Percentiles rank a stretch among this genome's conserved stretches.
phyloP scores from a whole-genome alignment of 2,888 invertebrate genomes.

The Orchestes rusci region DNA sequence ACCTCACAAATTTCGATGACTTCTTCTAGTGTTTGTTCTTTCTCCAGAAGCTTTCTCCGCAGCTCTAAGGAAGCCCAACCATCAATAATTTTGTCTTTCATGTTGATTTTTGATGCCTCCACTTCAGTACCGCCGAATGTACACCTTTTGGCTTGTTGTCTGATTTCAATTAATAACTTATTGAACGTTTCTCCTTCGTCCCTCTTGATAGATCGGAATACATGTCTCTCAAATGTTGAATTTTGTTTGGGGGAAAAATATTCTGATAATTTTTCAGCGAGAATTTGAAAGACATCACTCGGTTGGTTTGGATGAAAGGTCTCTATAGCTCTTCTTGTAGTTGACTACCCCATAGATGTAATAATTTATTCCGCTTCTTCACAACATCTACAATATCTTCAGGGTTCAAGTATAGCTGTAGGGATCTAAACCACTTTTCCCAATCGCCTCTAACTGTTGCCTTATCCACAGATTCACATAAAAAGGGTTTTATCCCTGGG shows the following conservation, averaged over 20 bases:
- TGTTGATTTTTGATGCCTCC: constrained; percentile 26
- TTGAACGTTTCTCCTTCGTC: constrained; percentile 32
- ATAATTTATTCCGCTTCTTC: constrained; percentile 29
- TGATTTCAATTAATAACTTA: too few relatives aligned
- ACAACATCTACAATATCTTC: constrained; percentile 27
- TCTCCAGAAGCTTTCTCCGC: too few relatives aligned
- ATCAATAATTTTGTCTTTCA: too few relatives aligned
- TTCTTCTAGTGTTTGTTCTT: constrained; percentile 27
- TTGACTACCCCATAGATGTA: constrained; percentile 30
- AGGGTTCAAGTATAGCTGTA: constrained; percentile 28
- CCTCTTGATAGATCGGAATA: constrained; percentile 32
- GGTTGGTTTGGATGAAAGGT: constrained; percentile 14
- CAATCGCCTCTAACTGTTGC: constrained; percentile 26
- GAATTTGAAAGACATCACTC: constrained; percentile 28
- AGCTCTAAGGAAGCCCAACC: constrained; percentile 28
- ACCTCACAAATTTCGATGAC: constrained; percentile 28
- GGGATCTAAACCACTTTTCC: constrained; percentile 29
- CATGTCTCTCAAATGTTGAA: constrained; percentile 32
- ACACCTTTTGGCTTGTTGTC: constrained; percentile 34
- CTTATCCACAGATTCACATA: constrained; percentile 27
- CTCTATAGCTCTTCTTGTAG: constrained; percentile 30
- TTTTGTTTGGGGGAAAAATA: constrained; percentile 33
- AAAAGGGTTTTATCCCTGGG: too few relatives aligned
- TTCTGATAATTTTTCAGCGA: constrained; percentile 27
- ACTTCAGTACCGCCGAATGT: constrained; percentile 29